A percentile compares a stretch with the other conserved stretches of the same genome.
Evolutionary conservation across 2,113 vertebrate genomes (phyloP).

Genomic region (Ahaetulla prasina): DNA sequence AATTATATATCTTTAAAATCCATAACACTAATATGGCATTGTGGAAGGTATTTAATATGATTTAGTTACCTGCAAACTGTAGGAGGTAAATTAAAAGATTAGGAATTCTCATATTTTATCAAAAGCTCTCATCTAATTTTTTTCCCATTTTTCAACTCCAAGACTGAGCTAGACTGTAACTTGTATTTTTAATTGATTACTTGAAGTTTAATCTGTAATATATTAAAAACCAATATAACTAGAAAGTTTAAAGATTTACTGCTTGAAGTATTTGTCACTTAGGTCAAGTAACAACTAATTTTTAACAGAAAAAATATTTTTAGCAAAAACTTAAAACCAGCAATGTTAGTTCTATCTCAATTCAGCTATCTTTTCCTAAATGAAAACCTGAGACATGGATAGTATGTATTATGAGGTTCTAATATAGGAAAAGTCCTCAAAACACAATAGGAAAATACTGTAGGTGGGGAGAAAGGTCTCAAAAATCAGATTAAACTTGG

Average conservation of each 20-base stretch:
- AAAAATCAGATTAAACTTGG: not conserved
- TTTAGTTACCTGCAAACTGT: not conserved
- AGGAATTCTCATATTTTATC: not conserved
- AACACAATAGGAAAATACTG: not conserved
- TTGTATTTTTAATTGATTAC: not conserved
- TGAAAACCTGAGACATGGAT: not conserved
- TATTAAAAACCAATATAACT: not conserved
- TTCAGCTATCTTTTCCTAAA: not conserved
- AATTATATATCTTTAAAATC: not conserved
- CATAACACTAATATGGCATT: not conserved
- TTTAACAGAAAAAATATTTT: not conserved
- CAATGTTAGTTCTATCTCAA: not conserved
- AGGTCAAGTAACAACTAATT: not conserved
- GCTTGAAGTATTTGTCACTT: not conserved
- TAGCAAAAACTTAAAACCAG: not conserved
- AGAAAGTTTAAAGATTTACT: conserved; percentile 18
- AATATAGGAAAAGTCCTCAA: not conserved
- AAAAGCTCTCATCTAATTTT: not conserved
- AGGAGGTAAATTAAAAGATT: not conserved
- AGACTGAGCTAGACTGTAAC: not conserved
- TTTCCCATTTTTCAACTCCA: not conserved
- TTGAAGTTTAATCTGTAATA: conserved; percentile 13
- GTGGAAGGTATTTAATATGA: not conserved
- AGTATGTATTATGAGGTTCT: not conserved
- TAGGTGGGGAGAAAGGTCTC: not conserved